Conservation (phyloP, 2,888 invertebrate genomes). For the Lathronympha strigana region DNA sequence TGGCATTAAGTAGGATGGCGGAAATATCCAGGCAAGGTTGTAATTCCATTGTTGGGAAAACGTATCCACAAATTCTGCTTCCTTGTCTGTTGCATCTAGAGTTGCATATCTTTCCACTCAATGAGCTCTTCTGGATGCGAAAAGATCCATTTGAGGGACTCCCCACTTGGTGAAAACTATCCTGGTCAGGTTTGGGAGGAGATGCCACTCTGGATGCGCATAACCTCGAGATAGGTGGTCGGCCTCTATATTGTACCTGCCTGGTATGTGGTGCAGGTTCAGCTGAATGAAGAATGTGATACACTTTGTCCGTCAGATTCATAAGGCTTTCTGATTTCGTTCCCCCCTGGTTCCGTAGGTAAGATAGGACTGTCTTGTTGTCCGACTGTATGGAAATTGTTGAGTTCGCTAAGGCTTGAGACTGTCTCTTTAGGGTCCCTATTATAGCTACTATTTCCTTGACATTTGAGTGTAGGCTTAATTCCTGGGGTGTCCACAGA, state of each 20-base stretch:
- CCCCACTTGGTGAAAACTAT: not conserved
- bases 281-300: not conserved
- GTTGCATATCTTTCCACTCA: not conserved
- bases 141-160: not conserved
- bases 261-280: not conserved
- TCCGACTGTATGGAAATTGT: slow-evolving; percentile 2
- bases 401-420: not conserved
- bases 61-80: not conserved
- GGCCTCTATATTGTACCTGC: not conserved
- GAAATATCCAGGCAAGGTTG: not conserved
- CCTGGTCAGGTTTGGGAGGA: not conserved
- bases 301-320: not conserved
- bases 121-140: not conserved
- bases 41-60: not conserved
- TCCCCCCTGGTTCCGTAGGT: slow-evolving; percentile 8
- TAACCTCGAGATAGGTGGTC: not conserved
- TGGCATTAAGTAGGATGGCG: not conserved
- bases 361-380: slow-evolving; percentile 13
- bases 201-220: not conserved
- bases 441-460: too few relatives aligned
- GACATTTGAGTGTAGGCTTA: too few relatives aligned
- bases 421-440: too few relatives aligned
- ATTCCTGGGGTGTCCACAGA: too few relatives aligned
- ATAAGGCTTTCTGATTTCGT: not conserved
- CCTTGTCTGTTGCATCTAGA: not conserved